Percentiles rank a stretch among this genome's conserved stretches.
phyloP scores from a whole-genome alignment of 2,113 vertebrate genomes.

The Loxodonta africana region DNA sequence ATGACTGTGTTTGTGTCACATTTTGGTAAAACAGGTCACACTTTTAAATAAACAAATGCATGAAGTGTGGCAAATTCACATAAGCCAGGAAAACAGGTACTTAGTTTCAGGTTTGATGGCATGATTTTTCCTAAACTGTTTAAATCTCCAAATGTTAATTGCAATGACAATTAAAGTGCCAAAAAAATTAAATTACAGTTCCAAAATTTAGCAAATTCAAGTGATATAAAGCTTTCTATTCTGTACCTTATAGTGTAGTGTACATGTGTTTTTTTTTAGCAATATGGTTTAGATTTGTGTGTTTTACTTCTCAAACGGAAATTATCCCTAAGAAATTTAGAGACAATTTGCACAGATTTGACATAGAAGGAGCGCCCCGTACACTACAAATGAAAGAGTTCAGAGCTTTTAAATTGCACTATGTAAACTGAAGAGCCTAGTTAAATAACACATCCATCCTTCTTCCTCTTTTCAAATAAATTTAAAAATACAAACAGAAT shows the following conservation, averaged over 20 bases:
- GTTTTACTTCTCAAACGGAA: slow-evolving; percentile 65
- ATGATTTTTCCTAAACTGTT: slow-evolving; percentile 26
- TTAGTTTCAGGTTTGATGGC: neutral
- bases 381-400: slow-evolving; percentile 63
- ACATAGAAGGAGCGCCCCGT: slow-evolving; percentile 73
- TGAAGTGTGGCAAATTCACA: neutral
- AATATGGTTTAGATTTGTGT: slow-evolving; percentile 64
- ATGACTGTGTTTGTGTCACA: neutral
- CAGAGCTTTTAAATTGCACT: slow-evolving; percentile 75
- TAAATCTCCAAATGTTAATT: slow-evolving; percentile 44
- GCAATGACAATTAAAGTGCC: slow-evolving; percentile 45
- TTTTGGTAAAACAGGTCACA: neutral
- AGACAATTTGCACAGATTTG: slow-evolving; percentile 56
- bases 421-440: slow-evolving; percentile 65
- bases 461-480: slow-evolving; percentile 72
- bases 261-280: slow-evolving; percentile 38
- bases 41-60: slow-evolving; percentile 1
- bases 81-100: neutral
- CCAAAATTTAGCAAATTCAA: slow-evolving; percentile 48
- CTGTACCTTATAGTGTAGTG: neutral
- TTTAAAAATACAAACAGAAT: slow-evolving; percentile 65
- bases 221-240: slow-evolving; percentile 17
- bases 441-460: slow-evolving; percentile 71
- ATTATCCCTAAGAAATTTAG: slow-evolving; percentile 64
- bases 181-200: neutral